These are phyloP conservation scores for Ptyas mucosa DNA, from an alignment of 2,113 vertebrate species.

Conservation along the genomic window DNA sequence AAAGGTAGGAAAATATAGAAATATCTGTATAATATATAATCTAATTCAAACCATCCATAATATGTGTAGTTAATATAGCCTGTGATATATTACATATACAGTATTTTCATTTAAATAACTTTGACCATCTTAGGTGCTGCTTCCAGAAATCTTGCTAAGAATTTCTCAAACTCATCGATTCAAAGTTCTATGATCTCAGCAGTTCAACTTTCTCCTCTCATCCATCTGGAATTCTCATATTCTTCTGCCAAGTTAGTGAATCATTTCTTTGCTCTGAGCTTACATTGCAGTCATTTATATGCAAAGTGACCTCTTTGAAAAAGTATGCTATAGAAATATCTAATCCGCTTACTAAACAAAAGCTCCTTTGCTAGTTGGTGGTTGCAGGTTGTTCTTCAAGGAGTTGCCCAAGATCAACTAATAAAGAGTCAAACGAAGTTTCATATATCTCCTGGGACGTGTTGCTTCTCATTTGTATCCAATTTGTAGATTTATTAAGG, in stretches of 20 bases:
- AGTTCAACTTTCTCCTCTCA: constrained; percentile 22
- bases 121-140: background rate
- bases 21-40: background rate
- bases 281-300: background rate
- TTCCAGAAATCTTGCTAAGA: background rate
- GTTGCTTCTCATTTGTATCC: background rate
- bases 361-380: background rate
- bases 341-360: background rate
- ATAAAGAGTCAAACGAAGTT: background rate
- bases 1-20: background rate
- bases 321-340: background rate
- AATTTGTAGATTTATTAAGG: background rate
- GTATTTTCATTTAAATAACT: background rate
- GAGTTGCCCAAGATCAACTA: background rate
- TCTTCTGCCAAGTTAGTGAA: constrained; percentile 38
- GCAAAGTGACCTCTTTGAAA: background rate
- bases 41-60: background rate
- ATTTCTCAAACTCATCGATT: background rate
- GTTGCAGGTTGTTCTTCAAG: background rate
- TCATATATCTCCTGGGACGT: background rate
- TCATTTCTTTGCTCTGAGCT: constrained; percentile 46
- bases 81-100: background rate
- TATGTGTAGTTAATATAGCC: background rate
- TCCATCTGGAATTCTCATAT: constrained; percentile 40
- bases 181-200: constrained; percentile 7